Evolutionary conservation across 2,113 vertebrate species (phyloP).

Genomic region (Micromys minutus): DNA sequence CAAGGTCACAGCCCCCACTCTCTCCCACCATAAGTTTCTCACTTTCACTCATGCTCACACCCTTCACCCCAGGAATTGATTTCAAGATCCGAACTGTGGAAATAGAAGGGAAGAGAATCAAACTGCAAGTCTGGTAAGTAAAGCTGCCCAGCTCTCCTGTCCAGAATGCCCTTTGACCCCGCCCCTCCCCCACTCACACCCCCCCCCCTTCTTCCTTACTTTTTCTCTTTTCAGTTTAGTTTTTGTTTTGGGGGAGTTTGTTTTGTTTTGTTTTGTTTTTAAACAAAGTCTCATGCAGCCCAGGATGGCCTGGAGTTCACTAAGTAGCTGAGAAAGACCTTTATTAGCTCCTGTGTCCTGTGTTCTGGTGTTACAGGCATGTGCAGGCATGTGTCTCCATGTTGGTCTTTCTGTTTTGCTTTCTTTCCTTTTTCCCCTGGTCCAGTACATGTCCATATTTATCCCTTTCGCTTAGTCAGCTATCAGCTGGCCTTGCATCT

Average conservation of each 20-base stretch:
- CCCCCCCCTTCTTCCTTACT: background rate
- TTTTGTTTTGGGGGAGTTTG: background rate
- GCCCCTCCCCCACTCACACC: no score
- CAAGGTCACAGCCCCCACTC: background rate
- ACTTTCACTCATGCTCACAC: fast-evolving
- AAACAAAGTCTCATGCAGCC: background rate
- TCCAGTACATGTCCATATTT: background rate
- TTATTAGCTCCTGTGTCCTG: background rate
- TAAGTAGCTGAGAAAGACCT: background rate
- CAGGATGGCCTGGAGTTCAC: background rate
- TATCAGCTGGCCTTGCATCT: background rate
- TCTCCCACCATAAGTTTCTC: background rate
- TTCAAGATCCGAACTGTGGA: conserved; percentile 97
- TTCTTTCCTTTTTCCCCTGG: background rate
- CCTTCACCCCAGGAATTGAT: conserved; percentile 90
- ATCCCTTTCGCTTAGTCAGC: background rate
- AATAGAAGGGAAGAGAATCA: conserved; percentile 95
- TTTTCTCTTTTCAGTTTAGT: background rate
- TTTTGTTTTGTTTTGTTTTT: background rate
- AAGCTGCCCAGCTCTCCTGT: fast-evolving
- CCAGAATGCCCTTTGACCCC: background rate
- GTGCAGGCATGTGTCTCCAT: background rate
- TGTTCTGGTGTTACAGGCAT: background rate
- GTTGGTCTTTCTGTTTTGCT: background rate
- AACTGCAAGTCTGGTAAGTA: conserved; percentile 96